Percentiles rank a stretch among this genome's conserved stretches.
Conservation (phyloP, 1,140 invertebrate species). For the Apis florea region DNA sequence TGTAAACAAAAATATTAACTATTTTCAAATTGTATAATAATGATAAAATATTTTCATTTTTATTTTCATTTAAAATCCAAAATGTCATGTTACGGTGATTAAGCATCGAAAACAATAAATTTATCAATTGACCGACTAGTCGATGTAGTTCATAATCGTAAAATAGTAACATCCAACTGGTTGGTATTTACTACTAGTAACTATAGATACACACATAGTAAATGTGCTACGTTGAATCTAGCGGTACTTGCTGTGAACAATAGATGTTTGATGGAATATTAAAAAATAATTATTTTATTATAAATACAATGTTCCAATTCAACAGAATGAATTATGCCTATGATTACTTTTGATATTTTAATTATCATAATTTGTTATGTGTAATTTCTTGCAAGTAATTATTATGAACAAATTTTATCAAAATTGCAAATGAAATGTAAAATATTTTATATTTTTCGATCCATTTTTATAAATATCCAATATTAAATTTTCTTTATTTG, state of each 20-base stretch:
- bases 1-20: too few species aligned
- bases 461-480: neutral
- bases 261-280: conserved; percentile 17
- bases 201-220: neutral
- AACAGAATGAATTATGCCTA: too few species aligned
- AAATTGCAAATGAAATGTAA: neutral
- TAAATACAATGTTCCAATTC: too few species aligned
- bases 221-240: conserved; percentile 17
- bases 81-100: neutral
- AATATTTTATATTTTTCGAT: neutral
- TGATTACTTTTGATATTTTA: too few species aligned
- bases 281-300: too few species aligned
- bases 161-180: neutral
- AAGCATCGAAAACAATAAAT: conserved; percentile 36
- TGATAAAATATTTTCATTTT: neutral
- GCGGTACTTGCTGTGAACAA: conserved; percentile 24
- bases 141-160: neutral
- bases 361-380: too few species aligned
- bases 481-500: neutral
- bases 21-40: too few species aligned
- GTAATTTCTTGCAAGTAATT: too few species aligned
- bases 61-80: neutral
- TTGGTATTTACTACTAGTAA: neutral
- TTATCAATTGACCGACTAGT: conserved; percentile 53
- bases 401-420: neutral